Evolutionary conservation across 2,797 vertebrate genomes (phyloP).

Genomic region (Nothura maculosa): DNA sequence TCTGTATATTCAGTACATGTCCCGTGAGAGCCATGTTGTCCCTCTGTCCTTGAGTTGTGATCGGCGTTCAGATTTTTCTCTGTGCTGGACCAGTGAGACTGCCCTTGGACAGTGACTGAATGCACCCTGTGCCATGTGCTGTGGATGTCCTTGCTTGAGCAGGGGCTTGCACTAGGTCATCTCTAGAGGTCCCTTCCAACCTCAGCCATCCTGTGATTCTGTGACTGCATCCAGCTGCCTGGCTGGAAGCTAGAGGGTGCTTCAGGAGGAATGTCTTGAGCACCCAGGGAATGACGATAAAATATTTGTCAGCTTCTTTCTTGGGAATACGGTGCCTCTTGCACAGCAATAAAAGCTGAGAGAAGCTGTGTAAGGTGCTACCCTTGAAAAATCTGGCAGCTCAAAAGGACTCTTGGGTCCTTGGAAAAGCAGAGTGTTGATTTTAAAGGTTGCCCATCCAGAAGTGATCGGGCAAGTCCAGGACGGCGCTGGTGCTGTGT

Average conservation of each 20-base stretch:
- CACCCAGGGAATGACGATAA: neutral
- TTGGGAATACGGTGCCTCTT: neutral
- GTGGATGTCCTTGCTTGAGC: too few relatives aligned
- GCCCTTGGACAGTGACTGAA: neutral
- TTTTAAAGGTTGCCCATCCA: conserved; percentile 51
- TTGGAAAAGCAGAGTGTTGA: neutral
- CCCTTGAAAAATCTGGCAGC: neutral
- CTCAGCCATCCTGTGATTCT: too few relatives aligned
- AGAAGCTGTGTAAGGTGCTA: neutral
- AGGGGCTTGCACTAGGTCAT: too few relatives aligned
- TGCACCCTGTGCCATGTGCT: too few relatives aligned
- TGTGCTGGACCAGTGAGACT: neutral
- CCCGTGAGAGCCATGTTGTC: neutral
- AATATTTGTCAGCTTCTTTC: neutral
- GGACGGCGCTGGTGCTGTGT: neutral
- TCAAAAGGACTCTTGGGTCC: neutral
- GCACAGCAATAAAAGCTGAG: neutral
- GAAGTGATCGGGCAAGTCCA: neutral
- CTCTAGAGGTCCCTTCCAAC: too few relatives aligned
- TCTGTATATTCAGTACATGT: fast-evolving
- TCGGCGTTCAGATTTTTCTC: fast-evolving
- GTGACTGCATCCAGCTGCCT: neutral
- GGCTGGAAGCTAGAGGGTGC: neutral
- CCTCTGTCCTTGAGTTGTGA: neutral
- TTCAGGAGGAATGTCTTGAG: neutral